phyloP scores from a whole-genome alignment of 2,888 invertebrate species.

The Dermolepida albohirtum region DNA sequence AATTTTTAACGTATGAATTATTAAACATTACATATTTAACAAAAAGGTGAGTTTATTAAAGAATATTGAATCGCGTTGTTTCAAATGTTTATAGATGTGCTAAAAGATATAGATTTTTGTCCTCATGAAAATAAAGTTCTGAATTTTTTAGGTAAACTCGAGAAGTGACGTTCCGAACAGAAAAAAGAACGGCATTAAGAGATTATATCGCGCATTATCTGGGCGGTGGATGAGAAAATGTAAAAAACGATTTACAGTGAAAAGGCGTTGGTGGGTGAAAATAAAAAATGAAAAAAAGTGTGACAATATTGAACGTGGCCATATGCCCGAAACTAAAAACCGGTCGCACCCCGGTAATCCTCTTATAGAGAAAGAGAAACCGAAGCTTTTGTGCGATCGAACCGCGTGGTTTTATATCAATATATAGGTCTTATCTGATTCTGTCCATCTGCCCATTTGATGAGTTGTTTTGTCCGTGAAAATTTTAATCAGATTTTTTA shows the following conservation, averaged over 20 bases:
- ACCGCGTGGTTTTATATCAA: slow-evolving; percentile 61
- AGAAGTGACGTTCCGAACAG: no score
- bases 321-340: slow-evolving; percentile 61
- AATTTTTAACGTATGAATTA: no score
- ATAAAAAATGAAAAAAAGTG: slow-evolving; percentile 38
- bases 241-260: slow-evolving; percentile 38
- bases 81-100: no score
- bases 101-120: no score
- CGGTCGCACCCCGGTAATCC: slow-evolving; percentile 59
- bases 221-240: slow-evolving; percentile 7
- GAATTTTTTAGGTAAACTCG: no score
- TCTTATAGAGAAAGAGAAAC: slow-evolving; percentile 46
- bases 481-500: slow-evolving; percentile 37
- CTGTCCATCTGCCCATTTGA: slow-evolving; percentile 48
- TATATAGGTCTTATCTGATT: slow-evolving; percentile 59
- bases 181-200: neutral
- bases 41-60: no score
- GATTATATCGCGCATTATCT: slow-evolving; percentile 18
- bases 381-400: slow-evolving; percentile 57
- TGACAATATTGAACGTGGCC: slow-evolving; percentile 47
- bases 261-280: slow-evolving; percentile 36
- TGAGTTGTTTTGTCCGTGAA: slow-evolving; percentile 38
- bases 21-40: no score
- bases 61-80: no score
- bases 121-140: no score